A percentile compares a stretch with the other conserved stretches of the same genome.
phyloP scores from a whole-genome alignment of 2,797 vertebrate species.

The Sebastiscus albofasciatus region DNA sequence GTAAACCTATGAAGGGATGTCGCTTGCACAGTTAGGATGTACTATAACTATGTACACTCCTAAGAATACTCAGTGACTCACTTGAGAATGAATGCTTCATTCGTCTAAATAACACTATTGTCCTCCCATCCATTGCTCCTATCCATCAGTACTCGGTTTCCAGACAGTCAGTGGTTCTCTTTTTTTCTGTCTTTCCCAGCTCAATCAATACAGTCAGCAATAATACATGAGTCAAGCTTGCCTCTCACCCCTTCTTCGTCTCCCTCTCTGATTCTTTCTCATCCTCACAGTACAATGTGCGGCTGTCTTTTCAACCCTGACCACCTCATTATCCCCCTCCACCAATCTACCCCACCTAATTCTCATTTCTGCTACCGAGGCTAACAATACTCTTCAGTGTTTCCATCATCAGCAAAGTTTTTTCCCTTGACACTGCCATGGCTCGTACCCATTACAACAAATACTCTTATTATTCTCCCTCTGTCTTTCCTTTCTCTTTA shows the following conservation, averaged over 20 bases:
- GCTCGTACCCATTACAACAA: slow-evolving; percentile 51
- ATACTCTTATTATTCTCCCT: slow-evolving; percentile 44
- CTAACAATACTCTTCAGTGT: slow-evolving; percentile 55
- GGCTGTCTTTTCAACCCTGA: slow-evolving; percentile 48
- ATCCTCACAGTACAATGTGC: slow-evolving; percentile 20
- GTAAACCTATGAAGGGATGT: slow-evolving; percentile 43
- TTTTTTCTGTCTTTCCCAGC: slow-evolving; percentile 17
- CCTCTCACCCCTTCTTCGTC: slow-evolving; percentile 41
- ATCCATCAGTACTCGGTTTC: slow-evolving; percentile 47
- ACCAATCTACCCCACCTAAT: neutral
- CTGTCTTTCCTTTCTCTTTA: slow-evolving; percentile 4
- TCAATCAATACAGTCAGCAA: slow-evolving; percentile 71
- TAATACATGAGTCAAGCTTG: slow-evolving; percentile 66
- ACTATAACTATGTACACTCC: slow-evolving; percentile 11
- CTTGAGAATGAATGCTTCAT: slow-evolving; percentile 48
- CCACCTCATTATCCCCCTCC: slow-evolving; percentile 48
- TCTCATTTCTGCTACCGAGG: slow-evolving; percentile 41
- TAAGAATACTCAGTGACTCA: neutral
- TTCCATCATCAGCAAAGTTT: slow-evolving; percentile 49
- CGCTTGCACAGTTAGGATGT: slow-evolving; percentile 48
- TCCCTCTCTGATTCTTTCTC: slow-evolving; percentile 35
- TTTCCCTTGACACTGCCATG: slow-evolving; percentile 51
- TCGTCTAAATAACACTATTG: slow-evolving; percentile 62
- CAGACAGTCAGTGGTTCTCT: slow-evolving; percentile 33
- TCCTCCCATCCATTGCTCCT: slow-evolving; percentile 39